Evolutionary conservation across 2,888 invertebrate genomes (phyloP), one percentile per base, ranked within the genome.

Genomic region (Drosophila prostipennis): DNA sequence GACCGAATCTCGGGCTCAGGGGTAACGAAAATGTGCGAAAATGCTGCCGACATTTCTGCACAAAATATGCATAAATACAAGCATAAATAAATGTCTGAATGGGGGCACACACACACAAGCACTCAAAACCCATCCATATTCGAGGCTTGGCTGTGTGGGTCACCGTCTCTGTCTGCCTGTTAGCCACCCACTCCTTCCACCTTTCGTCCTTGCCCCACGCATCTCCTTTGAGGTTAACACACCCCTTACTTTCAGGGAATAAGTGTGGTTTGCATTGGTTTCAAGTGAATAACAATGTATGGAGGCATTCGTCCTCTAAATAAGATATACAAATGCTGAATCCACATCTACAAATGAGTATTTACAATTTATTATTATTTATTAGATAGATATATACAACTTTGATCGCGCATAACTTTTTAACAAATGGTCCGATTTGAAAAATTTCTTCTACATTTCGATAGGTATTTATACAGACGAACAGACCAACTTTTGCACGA

Each of bases 21-120:
- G 46, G 29, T 29, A 29, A 46, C 39, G 53, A 61, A 61, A 70
- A 70, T 72, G 72, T 63, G 45, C 45, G 65, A 74, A 72, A 70
- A 70, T 74, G 54, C 68, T 68, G 77, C 60, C 60, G 59, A 43
- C 61, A 70, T 74, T 84, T 80, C 76, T 46, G 71, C 84, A 70
- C 87, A 72, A 80, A 86, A 83, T 80, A 86, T 80, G 78, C 83
- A 80, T 83, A 81, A 86, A 84, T 84, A 77, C 74, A 77, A 77
- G 73, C 76, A 84, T 80, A 84, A 84, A 84, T 84, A 80, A 80
- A 76, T 79, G 81, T 74, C 77, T 73, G 79, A 37, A 23, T 48
- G 46, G 29, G 29, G 32, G 52, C 39, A 19, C 34, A 42, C 60
- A 56, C 26, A 5, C 45, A 29, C 19, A 11, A 23, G 4, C 23